These are phyloP conservation scores for Thymallus thymallus DNA, from an alignment of 2,113 vertebrate species.

Conservation along the genomic window DNA sequence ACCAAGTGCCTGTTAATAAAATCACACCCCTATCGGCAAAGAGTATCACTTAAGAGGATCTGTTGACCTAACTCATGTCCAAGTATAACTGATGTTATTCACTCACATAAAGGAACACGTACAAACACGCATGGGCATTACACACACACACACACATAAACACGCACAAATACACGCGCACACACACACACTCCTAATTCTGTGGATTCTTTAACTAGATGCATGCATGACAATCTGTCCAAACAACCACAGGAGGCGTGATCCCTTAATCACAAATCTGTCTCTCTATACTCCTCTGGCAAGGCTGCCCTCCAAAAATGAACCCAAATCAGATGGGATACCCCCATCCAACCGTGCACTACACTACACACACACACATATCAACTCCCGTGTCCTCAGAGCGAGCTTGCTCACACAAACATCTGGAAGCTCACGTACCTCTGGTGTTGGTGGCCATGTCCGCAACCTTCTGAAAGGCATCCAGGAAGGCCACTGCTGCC, in stretches of 20 bases:
- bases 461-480: conserved; percentile 98
- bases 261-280: background rate
- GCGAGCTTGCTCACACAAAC: conserved; percentile 7
- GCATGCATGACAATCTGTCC: background rate
- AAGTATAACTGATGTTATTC: background rate
- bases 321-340: background rate
- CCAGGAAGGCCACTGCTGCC: conserved; percentile 95
- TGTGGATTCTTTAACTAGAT: background rate
- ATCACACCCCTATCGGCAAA: no score
- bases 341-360: background rate
- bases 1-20: background rate
- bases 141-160: no score
- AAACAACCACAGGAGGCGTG: background rate
- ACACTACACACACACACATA: conserved; percentile 17
- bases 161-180: no score
- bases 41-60: background rate
- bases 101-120: background rate
- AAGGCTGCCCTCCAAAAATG: background rate
- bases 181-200: background rate
- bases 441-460: conserved; percentile 99
- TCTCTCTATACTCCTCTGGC: background rate
- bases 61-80: background rate
- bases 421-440: conserved; percentile 75
- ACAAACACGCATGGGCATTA: background rate
- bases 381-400: background rate